Percentiles rank a stretch among this genome's conserved stretches.
Conservation (phyloP, 37 sponge, comb jelly and placozoan species). For the Bolinopsis microptera region DNA sequence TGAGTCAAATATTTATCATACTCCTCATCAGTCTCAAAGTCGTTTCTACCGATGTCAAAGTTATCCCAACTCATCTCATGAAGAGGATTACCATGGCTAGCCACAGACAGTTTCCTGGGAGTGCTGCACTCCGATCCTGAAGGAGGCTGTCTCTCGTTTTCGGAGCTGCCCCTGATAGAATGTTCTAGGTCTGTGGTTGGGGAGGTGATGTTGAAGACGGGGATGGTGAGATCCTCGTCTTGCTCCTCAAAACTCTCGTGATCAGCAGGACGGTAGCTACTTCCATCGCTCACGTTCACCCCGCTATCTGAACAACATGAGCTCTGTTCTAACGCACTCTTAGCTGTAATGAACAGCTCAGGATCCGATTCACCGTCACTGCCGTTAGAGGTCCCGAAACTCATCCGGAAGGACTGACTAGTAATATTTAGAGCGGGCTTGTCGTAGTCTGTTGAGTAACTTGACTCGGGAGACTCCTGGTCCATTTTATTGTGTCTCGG, state of each 20-base stretch:
- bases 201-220: neutral
- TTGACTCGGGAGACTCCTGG: neutral
- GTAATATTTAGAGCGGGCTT: neutral
- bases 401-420: neutral
- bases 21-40: constrained; percentile 27
- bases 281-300: constrained; percentile 53
- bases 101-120: neutral
- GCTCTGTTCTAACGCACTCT: neutral
- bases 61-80: constrained; percentile 59
- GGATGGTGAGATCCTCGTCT: neutral
- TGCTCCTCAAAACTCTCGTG: neutral
- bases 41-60: constrained; percentile 16
- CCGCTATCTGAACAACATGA: constrained; percentile 51
- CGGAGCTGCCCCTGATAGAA: neutral
- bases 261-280: constrained; percentile 51
- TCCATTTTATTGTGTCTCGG: neutral
- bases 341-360: constrained; percentile 7
- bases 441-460: neutral
- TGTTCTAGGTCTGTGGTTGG: neutral
- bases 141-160: neutral
- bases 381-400: neutral
- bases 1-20: constrained; percentile 14
- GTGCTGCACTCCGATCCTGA: neutral
- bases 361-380: neutral
- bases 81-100: neutral